Base-by-base conservation (phyloP, 1,140 invertebrate species). In the Aphelenchoides fujianensis region DNA sequence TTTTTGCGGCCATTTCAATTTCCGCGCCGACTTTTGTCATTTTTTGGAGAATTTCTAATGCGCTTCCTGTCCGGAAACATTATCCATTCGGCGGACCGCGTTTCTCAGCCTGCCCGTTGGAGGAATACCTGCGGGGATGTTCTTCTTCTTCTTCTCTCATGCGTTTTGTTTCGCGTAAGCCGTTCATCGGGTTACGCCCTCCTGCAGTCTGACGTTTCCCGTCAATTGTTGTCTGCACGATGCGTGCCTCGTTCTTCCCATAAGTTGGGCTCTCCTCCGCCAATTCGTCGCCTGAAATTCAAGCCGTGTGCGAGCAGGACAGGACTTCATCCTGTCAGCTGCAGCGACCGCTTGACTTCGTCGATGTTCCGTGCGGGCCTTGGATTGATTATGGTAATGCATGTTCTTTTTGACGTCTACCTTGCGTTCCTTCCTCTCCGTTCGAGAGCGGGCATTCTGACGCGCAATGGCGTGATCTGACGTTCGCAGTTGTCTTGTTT, bases 221-320 rank as follows among this genome's bases (percentile, higher is more conserved):
- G n/a, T n/a, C n/a, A n/a, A n/a, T n/a, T n/a, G 23, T 48, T 48
- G 41, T 48, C 41, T 48, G 41, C 41, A n/a, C n/a, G n/a, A n/a
- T n/a, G n/a, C n/a, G n/a, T n/a, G n/a, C n/a, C 12, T 12, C 23
- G 41, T 23, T 48, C 41, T 48, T 48, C 12, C 12, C 41, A 12
- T 48, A 48, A n/a, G n/a, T n/a, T n/a, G n/a, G n/a, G n/a, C 41
- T 16, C 41, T 48, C 12, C 23, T 48, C 23, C 23, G 12, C 41
- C 41, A 48, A 48, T 48, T 48, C 41, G 41, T 48, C 23, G 41
- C 12, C 41, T 48, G 41, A 48, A 48, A 48, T 48, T 48, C 41
- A 48, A 48, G 41, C 12, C 23, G 12, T 48, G 41, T 48, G 41
- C 23, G 41, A 48, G 41, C 41, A 48, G n/a, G n/a, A n/a, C n/a